A percentile compares a stretch with the other conserved stretches of the same genome.
Conservation (phyloP, 2,888 invertebrate genomes). For the Diarsia brunnea region DNA sequence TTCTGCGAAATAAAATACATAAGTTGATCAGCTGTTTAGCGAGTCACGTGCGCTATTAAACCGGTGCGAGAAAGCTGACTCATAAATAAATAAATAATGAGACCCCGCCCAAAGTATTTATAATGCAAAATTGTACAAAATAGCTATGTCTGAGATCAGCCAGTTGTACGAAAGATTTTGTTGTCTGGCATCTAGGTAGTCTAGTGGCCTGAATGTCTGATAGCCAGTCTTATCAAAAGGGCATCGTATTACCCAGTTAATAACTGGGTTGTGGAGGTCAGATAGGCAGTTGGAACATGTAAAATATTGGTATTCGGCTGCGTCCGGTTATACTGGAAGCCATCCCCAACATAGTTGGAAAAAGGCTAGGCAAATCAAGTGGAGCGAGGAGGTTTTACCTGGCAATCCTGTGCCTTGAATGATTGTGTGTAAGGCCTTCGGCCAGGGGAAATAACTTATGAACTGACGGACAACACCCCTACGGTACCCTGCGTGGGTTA, state of each 20-base stretch:
- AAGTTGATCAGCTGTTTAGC: conserved; percentile 6
- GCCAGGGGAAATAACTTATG: not conserved
- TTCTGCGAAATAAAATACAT: not conserved
- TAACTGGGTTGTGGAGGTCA: too few relatives aligned
- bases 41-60: conserved; percentile 5
- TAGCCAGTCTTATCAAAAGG: too few relatives aligned
- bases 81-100: conserved; percentile 19
- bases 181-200: not conserved
- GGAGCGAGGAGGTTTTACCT: not conserved
- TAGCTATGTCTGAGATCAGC: not conserved
- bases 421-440: too few relatives aligned
- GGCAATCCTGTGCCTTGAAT: not conserved
- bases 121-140: not conserved
- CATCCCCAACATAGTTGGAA: too few relatives aligned
- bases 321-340: too few relatives aligned
- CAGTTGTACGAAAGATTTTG: not conserved
- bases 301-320: too few relatives aligned
- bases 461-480: not conserved
- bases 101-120: not conserved
- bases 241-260: too few relatives aligned
- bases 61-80: conserved; percentile 12
- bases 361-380: not conserved
- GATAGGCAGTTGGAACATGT: too few relatives aligned
- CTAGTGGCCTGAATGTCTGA: too few relatives aligned
- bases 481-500: too few relatives aligned